Percentiles rank a stretch among this genome's conserved stretches.
phyloP scores from a whole-genome alignment of 2,888 invertebrate genomes.

The Lasioglossum marginatum region DNA sequence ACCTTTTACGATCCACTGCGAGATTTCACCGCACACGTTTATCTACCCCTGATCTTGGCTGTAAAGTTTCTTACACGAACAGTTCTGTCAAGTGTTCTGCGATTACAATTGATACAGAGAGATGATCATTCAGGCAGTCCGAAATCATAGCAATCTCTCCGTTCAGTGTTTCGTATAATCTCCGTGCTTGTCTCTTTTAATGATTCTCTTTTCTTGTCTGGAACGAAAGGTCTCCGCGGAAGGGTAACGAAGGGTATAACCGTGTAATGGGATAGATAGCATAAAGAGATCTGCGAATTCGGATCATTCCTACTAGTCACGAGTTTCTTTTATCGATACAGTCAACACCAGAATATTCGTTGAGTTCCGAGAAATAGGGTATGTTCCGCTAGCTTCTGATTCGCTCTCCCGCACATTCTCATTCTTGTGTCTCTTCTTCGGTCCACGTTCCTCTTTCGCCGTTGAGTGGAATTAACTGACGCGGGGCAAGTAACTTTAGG shows the following conservation, averaged over 20 bases:
- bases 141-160: neutral
- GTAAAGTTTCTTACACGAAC: neutral
- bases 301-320: slow-evolving; percentile 50
- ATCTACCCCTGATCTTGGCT: neutral
- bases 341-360: slow-evolving; percentile 44
- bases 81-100: neutral
- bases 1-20: neutral
- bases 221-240: slow-evolving; percentile 1
- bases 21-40: neutral
- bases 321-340: slow-evolving; percentile 62
- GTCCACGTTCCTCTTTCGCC: slow-evolving; percentile 12
- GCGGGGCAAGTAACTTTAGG: slow-evolving; percentile 67
- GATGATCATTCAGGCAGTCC: neutral
- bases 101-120: slow-evolving; percentile 10
- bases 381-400: neutral
- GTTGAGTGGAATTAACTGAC: slow-evolving; percentile 68
- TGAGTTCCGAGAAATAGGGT: slow-evolving; percentile 28
- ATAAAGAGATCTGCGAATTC: slow-evolving; percentile 32
- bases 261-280: slow-evolving; percentile 35
- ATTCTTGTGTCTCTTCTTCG: slow-evolving; percentile 21
- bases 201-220: neutral
- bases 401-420: slow-evolving; percentile 22
- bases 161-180: neutral
- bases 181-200: neutral
- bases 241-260: neutral